phyloP scores from a whole-genome alignment of 1,140 invertebrate species.

The Leptinotarsa lineolata region DNA sequence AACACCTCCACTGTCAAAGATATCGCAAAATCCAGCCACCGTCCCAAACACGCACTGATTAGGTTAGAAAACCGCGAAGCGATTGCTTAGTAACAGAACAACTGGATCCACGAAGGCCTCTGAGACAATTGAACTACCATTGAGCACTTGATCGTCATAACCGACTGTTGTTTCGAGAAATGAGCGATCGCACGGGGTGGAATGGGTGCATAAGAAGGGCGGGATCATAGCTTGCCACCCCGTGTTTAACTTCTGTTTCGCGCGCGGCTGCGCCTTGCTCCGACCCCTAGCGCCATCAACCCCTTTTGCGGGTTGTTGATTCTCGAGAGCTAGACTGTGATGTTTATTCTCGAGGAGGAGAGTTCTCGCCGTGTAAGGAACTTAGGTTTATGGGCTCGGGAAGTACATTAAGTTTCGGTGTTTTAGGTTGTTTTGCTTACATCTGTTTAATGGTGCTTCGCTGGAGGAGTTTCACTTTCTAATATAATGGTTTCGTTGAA shows the following conservation, averaged over 20 bases:
- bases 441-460: too few relatives aligned
- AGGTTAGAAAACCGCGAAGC: too few relatives aligned
- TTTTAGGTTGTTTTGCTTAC: too few relatives aligned
- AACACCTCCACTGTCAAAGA: constrained; percentile 9
- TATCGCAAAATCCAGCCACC: background rate
- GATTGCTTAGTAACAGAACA: background rate
- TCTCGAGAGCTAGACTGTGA: constrained; percentile 32
- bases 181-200: constrained; percentile 30
- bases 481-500: background rate
- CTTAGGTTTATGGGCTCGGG: background rate
- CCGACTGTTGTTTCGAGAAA: constrained; percentile 29
- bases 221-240: constrained; percentile 55
- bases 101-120: background rate
- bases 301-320: constrained; percentile 34
- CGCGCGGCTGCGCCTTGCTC: constrained; percentile 43
- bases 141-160: background rate
- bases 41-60: too few relatives aligned
- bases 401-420: too few relatives aligned
- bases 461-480: too few relatives aligned
- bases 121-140: background rate
- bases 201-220: constrained; percentile 42
- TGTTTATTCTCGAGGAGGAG: constrained; percentile 14
- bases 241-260: constrained; percentile 55
- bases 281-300: constrained; percentile 22
- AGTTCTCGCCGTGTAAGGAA: background rate